Base-by-base conservation (phyloP, 2,113 vertebrate species). In the Tenrec ecaudatus region DNA sequence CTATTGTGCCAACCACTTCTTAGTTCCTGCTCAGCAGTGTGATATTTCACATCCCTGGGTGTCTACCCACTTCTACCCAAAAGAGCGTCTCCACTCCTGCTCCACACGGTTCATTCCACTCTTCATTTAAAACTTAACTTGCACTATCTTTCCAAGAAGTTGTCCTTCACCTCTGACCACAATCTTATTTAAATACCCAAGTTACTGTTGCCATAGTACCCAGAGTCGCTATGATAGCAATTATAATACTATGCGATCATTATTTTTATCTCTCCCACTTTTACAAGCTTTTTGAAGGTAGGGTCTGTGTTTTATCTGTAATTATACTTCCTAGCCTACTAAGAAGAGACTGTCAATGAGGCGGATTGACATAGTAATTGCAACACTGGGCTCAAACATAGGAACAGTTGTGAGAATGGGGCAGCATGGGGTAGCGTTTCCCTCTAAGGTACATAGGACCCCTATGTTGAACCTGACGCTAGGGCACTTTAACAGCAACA, bases 81-180 rank as follows among this genome's bases (percentile, higher is more conserved):
- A 86, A 69, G 47, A 68, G 33, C 11, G 66, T 71, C 47, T 53
- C 84, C 66, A 71, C 22, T 71, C 22, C 62, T 64, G 91, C 27
- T 86, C 60, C 14, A n/a, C 62, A 40, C 27, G 38, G 19, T 4
- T 78, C 38, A 83, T 86, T 33, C n/a, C 68, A 57, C 15, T 82
- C 53, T 86, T 60, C 58, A 82, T 33, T 90, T 82, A 78, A 82
- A 82, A 78, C 27, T 57, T n/a, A 62, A 60, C 25, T 91, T 64
- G 33, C 0, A 12, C 62, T 69, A 78, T 69, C 47, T 62, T 71
- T 86, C 36, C 38, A 78, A 77, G 82, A 86, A 60, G 31, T 20
- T 84, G 60, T 86, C 66, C 82, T 62, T 83, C 38, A 22, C 20
- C 82, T 33, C 40, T 84, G 58, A 78, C 71, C 38, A 23, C 62